Base-by-base conservation (phyloP, 37 sponge, comb jelly and placozoan species). In the Haliclona indistincta region DNA sequence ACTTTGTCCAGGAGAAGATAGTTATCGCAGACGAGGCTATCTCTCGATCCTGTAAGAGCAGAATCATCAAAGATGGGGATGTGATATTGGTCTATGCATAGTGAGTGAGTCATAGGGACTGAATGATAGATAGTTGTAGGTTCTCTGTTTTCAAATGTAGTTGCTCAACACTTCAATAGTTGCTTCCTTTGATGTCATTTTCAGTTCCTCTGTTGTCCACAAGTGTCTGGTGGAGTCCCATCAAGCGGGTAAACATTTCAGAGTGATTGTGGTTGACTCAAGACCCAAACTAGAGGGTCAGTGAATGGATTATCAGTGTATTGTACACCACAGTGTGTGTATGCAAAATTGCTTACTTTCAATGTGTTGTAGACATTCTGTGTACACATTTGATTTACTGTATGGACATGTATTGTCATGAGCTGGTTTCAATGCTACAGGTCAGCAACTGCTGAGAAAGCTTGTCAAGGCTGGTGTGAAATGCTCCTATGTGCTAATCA, bases 251-350 rank as follows among this genome's bases (percentile, higher is more conserved):
- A 74, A 73, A 51, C 23, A 84, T 29, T 95, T 98, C 64, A 53
- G 89, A 63, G 96, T 98, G 40, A 84, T 98, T 49, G 89, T 98
- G 25, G 96, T 98, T 13, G 96, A 98, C 80, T 91, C 90, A 2
- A 84, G 99, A 61, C 97, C 97, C 52, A 90, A 91, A 75, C 61
- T 94, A 82, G 85, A 91, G 68, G 97, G 97, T 86, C n/a, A n/a
- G n/a, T n/a, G n/a, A n/a, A n/a, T n/a, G n/a, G n/a, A n/a, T n/a
- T n/a, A n/a, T n/a, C n/a, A n/a, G n/a, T n/a, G n/a, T n/a, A n/a
- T n/a, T n/a, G n/a, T n/a, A n/a, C n/a, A n/a, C n/a, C n/a, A n/a
- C n/a, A n/a, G n/a, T n/a, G n/a, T n/a, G n/a, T n/a, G n/a, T n/a
- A n/a, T n/a, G n/a, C n/a, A n/a, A n/a, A n/a, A n/a, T n/a, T n/a